These are phyloP conservation scores for Ashinkailepas kermadecensis DNA, from an alignment of 2,888 invertebrate species.

Conservation along the genomic window DNA sequence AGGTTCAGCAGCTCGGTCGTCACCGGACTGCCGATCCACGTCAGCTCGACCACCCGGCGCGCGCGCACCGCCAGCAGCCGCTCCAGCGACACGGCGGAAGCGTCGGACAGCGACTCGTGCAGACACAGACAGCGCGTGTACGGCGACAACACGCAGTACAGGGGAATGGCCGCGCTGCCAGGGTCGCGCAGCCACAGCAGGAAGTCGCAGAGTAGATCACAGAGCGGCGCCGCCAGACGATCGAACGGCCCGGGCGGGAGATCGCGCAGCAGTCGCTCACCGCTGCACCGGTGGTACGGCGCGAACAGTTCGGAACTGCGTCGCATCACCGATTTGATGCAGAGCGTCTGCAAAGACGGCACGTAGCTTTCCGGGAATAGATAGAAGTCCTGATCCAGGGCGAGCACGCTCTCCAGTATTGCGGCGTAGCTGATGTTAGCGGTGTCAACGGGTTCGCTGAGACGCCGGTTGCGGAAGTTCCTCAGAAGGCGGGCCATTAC, in stretches of 20 bases:
- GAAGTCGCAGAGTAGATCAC: slow-evolving; percentile 1
- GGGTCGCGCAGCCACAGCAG: slow-evolving; percentile 1
- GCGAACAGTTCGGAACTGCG: neutral
- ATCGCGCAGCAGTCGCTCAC: neutral
- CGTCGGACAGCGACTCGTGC: neutral
- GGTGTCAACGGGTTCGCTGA: neutral
- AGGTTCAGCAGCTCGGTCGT: neutral
- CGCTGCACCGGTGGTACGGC: neutral
- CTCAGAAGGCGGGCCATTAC: neutral
- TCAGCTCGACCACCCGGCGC: neutral
- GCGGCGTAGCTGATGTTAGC: neutral
- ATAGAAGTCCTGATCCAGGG: neutral
- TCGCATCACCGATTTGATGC: neutral
- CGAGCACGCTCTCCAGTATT: neutral
- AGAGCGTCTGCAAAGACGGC: neutral
- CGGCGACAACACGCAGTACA: slow-evolving; percentile 6
- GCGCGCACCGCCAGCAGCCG: neutral
- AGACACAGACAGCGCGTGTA: slow-evolving; percentile 2
- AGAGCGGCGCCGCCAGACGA: neutral
- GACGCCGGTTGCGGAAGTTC: neutral
- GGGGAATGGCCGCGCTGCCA: neutral
- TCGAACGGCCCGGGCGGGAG: slow-evolving; percentile 2
- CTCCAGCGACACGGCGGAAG: neutral
- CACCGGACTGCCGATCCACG: neutral
- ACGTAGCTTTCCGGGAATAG: neutral